Base-by-base conservation (phyloP, 2,888 invertebrate species). In the Pterobdella sp. region DNA sequence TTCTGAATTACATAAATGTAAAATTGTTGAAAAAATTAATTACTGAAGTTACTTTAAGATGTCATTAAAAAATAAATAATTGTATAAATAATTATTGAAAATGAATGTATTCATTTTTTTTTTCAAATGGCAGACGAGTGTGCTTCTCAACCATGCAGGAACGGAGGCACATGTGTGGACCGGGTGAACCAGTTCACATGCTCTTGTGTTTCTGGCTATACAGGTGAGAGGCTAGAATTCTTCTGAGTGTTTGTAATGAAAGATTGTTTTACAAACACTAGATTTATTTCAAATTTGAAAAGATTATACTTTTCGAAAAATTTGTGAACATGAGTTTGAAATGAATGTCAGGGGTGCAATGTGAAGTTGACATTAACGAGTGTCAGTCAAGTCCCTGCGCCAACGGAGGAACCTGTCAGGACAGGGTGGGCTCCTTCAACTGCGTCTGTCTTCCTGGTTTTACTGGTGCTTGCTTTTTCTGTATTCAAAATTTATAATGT, bases 401-500 rank as follows among this genome's bases (percentile, higher is more conserved):
- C 22, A 75, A 77, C 71, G 76, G 76, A 18, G 78, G 68, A 18
- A 63, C 69, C 0, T 78, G 78, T 52, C 1, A 34, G 18, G 67
- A 76, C 66, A 36, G 64, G n/a, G 32, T 71, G 34, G 36, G n/a
- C n/a, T 56, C 60, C 10, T 56, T 56, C 60, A 14, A 3, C 3
- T 56, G 60, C n/a, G 60, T 22, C 60, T 56, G 60, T 22, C 4
- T 3, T 4, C 4, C 60, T 26, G 60, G 60, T 3, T 56, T 26
- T 26, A 26, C 26, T 56, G 60, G 60, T 7, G 22, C 34, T 31
- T 26, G 22, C 32, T 26, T 22, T 1, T 64, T 64, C 26, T 1
- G 29, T 31, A 31, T 66, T 66, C n/a, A 66, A 26, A 26, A 34
- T 22, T 7, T 49, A 22, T 18, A 49, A 22, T 49, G 52, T 34